Evolutionary conservation across 1,140 invertebrate genomes (phyloP).

Genomic region (Drosophila setifemur): DNA sequence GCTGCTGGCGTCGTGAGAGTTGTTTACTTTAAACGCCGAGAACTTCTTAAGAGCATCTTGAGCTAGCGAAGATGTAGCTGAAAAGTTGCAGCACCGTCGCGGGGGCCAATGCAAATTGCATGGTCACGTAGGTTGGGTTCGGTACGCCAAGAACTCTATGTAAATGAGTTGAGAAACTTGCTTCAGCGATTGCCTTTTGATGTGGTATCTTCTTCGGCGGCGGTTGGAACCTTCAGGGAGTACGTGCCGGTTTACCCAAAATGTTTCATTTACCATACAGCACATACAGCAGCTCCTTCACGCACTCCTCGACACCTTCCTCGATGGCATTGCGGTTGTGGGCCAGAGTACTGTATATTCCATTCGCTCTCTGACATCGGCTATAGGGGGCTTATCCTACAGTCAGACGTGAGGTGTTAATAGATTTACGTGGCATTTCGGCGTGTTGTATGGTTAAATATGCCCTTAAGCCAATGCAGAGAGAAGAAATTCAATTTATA

Average conservation of each 20-base stretch:
- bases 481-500: too few species aligned
- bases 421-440: constrained; percentile 74
- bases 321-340: constrained; percentile 8
- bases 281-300: background rate
- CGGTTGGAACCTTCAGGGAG: constrained; percentile 10
- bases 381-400: constrained; percentile 29
- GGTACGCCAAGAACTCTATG: constrained; percentile 43
- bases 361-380: background rate
- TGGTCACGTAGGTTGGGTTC: constrained; percentile 52
- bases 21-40: constrained; percentile 60
- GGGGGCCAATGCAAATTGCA: constrained; percentile 55
- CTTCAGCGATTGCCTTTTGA: constrained; percentile 72
- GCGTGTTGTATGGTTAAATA: too few species aligned
- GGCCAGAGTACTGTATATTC: background rate
- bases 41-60: background rate
- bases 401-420: constrained; percentile 65
- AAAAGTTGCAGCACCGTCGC: constrained; percentile 28
- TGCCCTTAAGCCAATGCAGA: background rate
- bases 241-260: constrained; percentile 67
- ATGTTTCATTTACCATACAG: constrained; percentile 64
- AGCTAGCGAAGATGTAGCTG: constrained; percentile 2
- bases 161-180: constrained; percentile 70
- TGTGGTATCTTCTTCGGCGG: constrained; percentile 37
- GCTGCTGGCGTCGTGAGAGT: constrained; percentile 8
- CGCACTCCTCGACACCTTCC: constrained; percentile 48